These are phyloP conservation scores for Discoglossus pictus DNA, from an alignment of 2,797 vertebrate species.

Conservation along the genomic window DNA sequence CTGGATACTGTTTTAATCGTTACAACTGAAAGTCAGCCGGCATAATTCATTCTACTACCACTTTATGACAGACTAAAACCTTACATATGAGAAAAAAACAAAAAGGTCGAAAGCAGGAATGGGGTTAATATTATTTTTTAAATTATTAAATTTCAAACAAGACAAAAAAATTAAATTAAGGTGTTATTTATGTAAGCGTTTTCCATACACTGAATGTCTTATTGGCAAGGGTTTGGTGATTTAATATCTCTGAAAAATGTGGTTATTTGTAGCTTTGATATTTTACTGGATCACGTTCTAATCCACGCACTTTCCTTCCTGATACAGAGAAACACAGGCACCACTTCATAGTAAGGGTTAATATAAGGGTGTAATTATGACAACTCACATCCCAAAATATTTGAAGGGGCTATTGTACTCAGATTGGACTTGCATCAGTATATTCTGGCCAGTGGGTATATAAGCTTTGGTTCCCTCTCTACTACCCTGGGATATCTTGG, in stretches of 20 bases:
- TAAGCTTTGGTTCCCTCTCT: slow-evolving; percentile 21
- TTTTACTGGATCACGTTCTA: not conserved
- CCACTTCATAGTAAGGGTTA: not conserved
- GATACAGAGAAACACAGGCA: not conserved
- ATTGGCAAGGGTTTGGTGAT: too few relatives aligned
- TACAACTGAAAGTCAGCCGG: not conserved
- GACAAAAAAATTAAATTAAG: too few relatives aligned
- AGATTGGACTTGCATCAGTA: not conserved
- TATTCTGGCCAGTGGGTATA: not conserved
- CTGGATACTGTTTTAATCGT: not conserved
- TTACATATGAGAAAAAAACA: too few relatives aligned
- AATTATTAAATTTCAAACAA: too few relatives aligned
- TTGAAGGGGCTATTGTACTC: not conserved
- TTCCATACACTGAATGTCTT: too few relatives aligned
- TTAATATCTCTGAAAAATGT: too few relatives aligned
- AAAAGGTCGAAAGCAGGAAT: too few relatives aligned
- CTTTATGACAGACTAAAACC: too few relatives aligned
- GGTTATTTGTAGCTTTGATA: too few relatives aligned
- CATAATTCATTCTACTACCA: too few relatives aligned
- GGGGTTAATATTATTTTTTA: too few relatives aligned
- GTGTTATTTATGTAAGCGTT: too few relatives aligned
- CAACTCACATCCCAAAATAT: not conserved
- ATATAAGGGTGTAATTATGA: slow-evolving; percentile 11
- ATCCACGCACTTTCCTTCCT: slow-evolving; percentile 1
- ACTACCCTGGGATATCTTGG: slow-evolving; percentile 13